A percentile compares a stretch with the other conserved stretches of the same genome.
Conservation (phyloP, 2,113 vertebrate species). For the Mormyrus lacerda region DNA sequence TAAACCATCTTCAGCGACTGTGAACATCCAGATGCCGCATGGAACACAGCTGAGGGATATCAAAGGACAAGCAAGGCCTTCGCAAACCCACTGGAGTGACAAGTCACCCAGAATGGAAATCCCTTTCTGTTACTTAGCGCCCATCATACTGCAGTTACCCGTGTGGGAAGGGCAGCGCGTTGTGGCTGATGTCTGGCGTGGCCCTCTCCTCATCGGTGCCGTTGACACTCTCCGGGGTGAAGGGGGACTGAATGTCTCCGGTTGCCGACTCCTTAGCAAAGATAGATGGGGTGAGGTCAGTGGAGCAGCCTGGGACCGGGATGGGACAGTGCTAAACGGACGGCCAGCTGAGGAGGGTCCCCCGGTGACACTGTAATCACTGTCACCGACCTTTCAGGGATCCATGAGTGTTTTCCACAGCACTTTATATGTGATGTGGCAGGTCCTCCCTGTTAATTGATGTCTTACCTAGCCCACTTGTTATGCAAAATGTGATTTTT, state of each 20-base stretch:
- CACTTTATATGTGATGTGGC: not conserved
- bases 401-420: not conserved
- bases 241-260: conserved; percentile 71
- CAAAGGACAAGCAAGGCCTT: not conserved
- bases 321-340: not conserved
- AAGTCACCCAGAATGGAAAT: not conserved
- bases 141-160: conserved; percentile 65
- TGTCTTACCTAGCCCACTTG: not conserved
- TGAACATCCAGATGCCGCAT: not conserved
- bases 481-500: not conserved
- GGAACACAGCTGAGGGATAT: not conserved
- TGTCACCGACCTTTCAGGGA: not conserved
- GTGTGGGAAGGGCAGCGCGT: conserved; percentile 87
- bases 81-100: not conserved
- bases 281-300: conserved; percentile 12
- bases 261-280: conserved; percentile 60
- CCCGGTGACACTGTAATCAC: not conserved
- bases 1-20: not conserved
- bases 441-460: not conserved
- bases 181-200: conserved; percentile 79
- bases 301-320: not conserved
- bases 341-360: not conserved
- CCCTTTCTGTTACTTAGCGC: not conserved
- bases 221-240: conserved; percentile 88
- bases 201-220: conserved; percentile 83